A percentile compares a stretch with the other conserved stretches of the same genome.
These are phyloP conservation scores for Anhinga rufa DNA, from an alignment of 2,113 vertebrate species.

Conservation along the genomic window DNA sequence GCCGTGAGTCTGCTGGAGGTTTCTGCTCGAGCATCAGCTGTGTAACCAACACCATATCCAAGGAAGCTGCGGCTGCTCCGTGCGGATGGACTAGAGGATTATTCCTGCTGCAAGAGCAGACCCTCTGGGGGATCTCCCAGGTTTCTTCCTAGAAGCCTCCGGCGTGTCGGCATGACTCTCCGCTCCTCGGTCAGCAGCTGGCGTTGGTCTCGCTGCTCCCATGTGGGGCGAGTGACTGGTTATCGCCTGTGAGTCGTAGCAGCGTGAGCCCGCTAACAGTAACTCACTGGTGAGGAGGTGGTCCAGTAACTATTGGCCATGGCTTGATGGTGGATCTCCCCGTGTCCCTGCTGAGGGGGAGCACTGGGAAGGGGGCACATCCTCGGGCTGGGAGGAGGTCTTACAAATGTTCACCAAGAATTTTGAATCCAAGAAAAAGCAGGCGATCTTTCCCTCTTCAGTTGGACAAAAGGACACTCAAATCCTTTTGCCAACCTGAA, in stretches of 20 bases:
- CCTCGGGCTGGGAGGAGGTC: not conserved
- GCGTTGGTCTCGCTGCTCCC: not conserved
- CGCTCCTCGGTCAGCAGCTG: fast-evolving
- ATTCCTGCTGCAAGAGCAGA: not conserved
- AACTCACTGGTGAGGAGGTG: no score
- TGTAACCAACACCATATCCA: not conserved
- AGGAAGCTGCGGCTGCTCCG: not conserved
- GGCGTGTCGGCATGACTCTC: not conserved
- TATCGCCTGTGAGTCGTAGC: not conserved
- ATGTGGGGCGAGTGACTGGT: fast-evolving
- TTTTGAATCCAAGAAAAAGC: not conserved
- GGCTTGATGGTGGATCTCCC: not conserved
- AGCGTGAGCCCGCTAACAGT: not conserved
- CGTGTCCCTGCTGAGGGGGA: no score
- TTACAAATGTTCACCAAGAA: not conserved
- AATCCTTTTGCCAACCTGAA: not conserved
- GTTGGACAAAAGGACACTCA: not conserved
- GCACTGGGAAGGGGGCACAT: not conserved
- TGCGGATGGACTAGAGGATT: not conserved
- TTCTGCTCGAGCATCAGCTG: fast-evolving
- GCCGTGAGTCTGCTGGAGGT: not conserved
- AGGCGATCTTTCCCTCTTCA: not conserved
- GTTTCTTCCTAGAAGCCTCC: not conserved
- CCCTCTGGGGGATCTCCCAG: not conserved
- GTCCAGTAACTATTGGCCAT: not conserved